Base-by-base conservation (phyloP, 2,113 vertebrate species). In the Numenius arquata region DNA sequence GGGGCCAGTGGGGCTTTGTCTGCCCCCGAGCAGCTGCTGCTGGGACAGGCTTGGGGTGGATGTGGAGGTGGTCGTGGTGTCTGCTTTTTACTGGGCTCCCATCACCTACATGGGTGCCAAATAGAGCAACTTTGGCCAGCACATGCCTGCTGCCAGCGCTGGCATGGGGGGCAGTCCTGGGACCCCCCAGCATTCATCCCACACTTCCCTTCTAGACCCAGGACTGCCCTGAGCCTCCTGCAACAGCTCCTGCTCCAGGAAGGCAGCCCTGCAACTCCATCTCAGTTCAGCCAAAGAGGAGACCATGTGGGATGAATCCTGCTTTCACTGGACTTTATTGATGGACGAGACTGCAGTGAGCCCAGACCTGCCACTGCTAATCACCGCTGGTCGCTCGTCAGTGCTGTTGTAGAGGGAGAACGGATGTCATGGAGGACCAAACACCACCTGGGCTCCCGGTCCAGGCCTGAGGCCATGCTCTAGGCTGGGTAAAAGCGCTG, bases 401-500 rank as follows among this genome's bases (percentile, higher is more conserved):
- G 73, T 2, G 2, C 30, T 2, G 2, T 2, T 4, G 17, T 1
- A 27, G 36, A 14, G 62, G 30, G 56, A 74, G 48, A 16, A 15
- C 0, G 3, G 86, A 20, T 0, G 2, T 1, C 18, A 41, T 0
- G 1, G 15, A 43, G 62, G 43, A 22, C 15, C 43, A 19, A 29
- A 20, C 15, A 5, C 8, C 6, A 43, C 32, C 3, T 0, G 2
- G 12, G 50, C 50, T 5, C 20, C 73, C 2, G 2, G 38, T 23
- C 30, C 25, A 16, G 34, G 10, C 34, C 40, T 1, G 0, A 11
- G 20, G 20, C 65, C 2, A 0, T 11, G 61, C 12, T 3, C 70
- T 88, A 96, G 78, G 66, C 3, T 9, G 96, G 95, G 97, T 98
- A 99, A 77, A 99, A 99, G 30, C 93, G 98, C 48, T 89, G 95